Evolutionary conservation across 2,888 invertebrate species (phyloP).

Genomic region (Eueremaeus valkanovi): DNA sequence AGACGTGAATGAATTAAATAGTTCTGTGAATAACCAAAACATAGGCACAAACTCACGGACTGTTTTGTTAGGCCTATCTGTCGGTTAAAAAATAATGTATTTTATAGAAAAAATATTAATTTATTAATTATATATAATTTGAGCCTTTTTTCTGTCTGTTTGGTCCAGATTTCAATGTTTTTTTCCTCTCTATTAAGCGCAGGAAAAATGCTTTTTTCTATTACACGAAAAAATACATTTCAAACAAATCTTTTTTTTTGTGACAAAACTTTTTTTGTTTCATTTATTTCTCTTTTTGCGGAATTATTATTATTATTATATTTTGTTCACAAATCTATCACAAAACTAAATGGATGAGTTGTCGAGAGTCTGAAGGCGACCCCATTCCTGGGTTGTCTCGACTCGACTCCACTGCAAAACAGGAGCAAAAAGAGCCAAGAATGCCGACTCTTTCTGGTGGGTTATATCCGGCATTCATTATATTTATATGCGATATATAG

Average conservation of each 20-base stretch:
- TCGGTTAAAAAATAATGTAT: not conserved
- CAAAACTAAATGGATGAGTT: slow-evolving; percentile 11
- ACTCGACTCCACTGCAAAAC: not conserved
- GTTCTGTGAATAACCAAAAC: not conserved
- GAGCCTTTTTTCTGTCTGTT: not conserved
- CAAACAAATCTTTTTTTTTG: no score
- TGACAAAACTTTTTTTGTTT: slow-evolving; percentile 3
- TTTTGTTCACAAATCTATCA: slow-evolving; percentile 14
- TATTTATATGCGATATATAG: slow-evolving; percentile 16
- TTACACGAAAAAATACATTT: not conserved
- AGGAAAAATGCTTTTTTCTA: not conserved
- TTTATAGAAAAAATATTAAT: not conserved
- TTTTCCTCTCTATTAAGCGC: not conserved
- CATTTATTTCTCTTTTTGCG: slow-evolving; percentile 21
- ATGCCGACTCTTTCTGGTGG: not conserved
- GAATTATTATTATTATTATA: not conserved
- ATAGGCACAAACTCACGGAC: no score
- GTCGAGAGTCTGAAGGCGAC: slow-evolving; percentile 17
- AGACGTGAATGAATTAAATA: slow-evolving; percentile 22
- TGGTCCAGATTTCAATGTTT: not conserved
- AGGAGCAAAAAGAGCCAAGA: not conserved
- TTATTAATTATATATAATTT: slow-evolving; percentile 28
- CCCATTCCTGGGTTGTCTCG: not conserved
- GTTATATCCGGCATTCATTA: slow-evolving; percentile 24
- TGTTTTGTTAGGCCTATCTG: not conserved